phyloP scores from a whole-genome alignment of 2,888 invertebrate genomes.

The Rhagonycha lutea region DNA sequence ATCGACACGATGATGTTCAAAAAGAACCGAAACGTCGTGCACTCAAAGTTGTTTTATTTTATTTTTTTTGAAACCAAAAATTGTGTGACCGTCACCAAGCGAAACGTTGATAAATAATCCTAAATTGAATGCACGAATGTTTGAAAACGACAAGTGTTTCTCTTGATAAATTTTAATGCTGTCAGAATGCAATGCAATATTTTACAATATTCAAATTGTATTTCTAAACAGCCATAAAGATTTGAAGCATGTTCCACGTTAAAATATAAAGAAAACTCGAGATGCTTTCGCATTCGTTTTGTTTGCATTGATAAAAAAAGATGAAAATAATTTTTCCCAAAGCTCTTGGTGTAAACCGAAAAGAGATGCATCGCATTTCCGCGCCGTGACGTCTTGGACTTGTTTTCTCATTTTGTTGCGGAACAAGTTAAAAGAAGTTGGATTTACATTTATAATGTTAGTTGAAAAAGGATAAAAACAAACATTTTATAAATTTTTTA shows the following conservation, averaged over 20 bases:
- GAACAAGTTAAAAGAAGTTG: constrained; percentile 12
- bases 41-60: neutral
- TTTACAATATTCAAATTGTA: constrained; percentile 36
- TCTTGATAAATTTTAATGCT: constrained; percentile 26
- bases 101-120: too few species aligned
- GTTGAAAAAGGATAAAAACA: constrained; percentile 2
- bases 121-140: neutral
- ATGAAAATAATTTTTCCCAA: constrained; percentile 9
- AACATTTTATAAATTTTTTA: neutral
- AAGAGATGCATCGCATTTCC: constrained; percentile 7
- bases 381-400: neutral
- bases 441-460: constrained; percentile 6
- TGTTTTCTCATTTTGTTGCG: constrained; percentile 13
- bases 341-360: constrained; percentile 8
- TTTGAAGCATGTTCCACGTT: constrained; percentile 40
- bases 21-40: neutral
- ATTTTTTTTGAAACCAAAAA: too few species aligned
- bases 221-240: constrained; percentile 41
- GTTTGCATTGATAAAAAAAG: constrained; percentile 12
- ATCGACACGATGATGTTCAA: neutral
- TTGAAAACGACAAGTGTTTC: constrained; percentile 5
- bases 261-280: constrained; percentile 30
- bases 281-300: constrained; percentile 15
- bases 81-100: too few species aligned
- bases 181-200: constrained; percentile 20